phyloP scores from a whole-genome alignment of 2,113 vertebrate genomes.

The Pagrus major region DNA sequence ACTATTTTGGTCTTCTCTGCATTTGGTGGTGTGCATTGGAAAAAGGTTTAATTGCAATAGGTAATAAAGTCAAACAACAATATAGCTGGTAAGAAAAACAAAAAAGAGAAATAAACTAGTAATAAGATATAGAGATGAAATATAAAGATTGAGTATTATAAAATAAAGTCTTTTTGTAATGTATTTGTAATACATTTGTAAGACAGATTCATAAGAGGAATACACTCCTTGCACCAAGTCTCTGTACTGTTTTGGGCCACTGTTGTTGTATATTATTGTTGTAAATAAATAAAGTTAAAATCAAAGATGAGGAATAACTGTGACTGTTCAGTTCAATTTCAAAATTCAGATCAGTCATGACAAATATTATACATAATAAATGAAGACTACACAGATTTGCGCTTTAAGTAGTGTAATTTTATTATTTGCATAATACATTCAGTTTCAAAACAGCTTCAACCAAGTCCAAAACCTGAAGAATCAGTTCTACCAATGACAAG shows the following conservation, averaged over 20 bases:
- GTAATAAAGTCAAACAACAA: too few species aligned
- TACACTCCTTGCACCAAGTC: background rate
- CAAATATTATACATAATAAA: background rate
- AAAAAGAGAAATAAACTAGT: background rate
- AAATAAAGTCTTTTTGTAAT: too few species aligned
- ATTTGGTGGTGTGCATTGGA: background rate
- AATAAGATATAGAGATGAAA: too few species aligned
- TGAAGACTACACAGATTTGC: conserved; percentile 4
- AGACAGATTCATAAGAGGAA: too few species aligned
- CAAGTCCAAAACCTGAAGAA: conserved; percentile 69
- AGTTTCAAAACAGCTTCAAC: conserved; percentile 77
- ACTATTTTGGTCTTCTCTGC: background rate
- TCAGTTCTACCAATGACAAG: conserved; percentile 53
- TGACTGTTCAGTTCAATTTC: background rate
- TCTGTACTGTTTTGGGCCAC: background rate
- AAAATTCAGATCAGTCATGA: background rate
- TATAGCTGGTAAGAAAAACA: too few species aligned
- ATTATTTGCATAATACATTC: conserved; percentile 86
- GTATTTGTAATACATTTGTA: too few species aligned
- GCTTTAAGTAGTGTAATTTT: conserved; percentile 70
- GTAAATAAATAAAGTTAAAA: background rate
- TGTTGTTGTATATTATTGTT: background rate
- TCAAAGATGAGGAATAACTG: background rate
- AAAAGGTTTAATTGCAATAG: too few species aligned
- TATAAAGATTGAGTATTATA: too few species aligned